Conservation (phyloP, 2,888 invertebrate species). For the Drosophila tanythrix region DNA sequence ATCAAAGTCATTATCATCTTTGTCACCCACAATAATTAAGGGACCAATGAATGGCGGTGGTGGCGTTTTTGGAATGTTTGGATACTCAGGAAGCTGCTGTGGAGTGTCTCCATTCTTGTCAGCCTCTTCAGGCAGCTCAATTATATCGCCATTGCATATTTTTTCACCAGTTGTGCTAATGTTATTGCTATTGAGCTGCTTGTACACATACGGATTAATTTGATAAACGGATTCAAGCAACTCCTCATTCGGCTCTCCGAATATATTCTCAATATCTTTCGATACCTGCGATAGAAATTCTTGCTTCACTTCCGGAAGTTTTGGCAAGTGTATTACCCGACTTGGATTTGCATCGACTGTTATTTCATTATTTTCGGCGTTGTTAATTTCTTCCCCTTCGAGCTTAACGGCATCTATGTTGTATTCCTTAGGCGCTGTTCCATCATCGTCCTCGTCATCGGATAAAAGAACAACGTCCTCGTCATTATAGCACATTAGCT, state of each 20-base stretch:
- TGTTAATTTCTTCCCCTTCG: neutral
- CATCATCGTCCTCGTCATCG: constrained; percentile 48
- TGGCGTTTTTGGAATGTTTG: neutral
- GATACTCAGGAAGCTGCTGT: neutral
- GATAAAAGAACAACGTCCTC: constrained; percentile 39
- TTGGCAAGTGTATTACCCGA: constrained; percentile 65
- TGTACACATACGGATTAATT: constrained; percentile 76
- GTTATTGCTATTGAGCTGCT: constrained; percentile 49
- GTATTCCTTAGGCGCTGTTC: neutral
- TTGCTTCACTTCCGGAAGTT: constrained; percentile 63
- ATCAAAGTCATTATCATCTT: constrained; percentile 54
- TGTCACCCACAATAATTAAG: neutral
- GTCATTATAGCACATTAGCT: neutral
- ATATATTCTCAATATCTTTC: constrained; percentile 74
- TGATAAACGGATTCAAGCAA: constrained; percentile 61
- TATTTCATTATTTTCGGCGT: neutral
- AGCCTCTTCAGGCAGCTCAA: constrained; percentile 38
- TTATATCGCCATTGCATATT: constrained; percentile 57
- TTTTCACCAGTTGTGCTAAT: constrained; percentile 3
- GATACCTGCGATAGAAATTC: constrained; percentile 61
- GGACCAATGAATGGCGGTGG: constrained; percentile 1
- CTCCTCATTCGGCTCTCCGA: constrained; percentile 71
- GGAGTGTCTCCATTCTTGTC: neutral
- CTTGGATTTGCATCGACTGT: neutral
- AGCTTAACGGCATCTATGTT: neutral